These are phyloP conservation scores for Pygocentrus nattereri DNA, from an alignment of 2,797 vertebrate species.

Conservation along the genomic window DNA sequence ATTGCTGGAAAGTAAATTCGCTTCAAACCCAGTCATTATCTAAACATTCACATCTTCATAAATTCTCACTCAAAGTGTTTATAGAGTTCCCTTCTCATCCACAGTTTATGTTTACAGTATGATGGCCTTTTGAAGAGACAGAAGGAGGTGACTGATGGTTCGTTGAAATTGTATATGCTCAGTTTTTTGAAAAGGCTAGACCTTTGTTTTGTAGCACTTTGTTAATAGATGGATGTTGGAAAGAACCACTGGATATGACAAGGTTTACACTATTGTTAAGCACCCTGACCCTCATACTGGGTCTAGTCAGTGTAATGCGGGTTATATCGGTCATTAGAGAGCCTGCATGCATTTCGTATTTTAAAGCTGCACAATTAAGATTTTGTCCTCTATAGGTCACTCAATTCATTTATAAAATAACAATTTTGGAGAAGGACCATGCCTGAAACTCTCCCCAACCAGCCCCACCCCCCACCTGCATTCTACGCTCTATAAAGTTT, in stretches of 20 bases:
- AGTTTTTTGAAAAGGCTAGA: conserved; percentile 28
- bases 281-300: conserved; percentile 14
- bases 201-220: conserved; percentile 54
- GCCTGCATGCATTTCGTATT: neutral
- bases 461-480: too few relatives aligned
- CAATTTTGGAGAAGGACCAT: too few relatives aligned
- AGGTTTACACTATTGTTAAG: conserved; percentile 27
- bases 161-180: conserved; percentile 14
- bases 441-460: too few relatives aligned
- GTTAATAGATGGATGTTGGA: conserved; percentile 30
- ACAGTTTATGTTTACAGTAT: conserved; percentile 50
- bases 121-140: neutral
- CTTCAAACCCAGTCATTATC: neutral
- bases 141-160: neutral
- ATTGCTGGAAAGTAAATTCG: neutral
- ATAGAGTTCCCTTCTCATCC: conserved; percentile 7
- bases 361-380: conserved; percentile 21
- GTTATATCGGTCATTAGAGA: neutral
- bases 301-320: neutral
- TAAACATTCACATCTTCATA: neutral
- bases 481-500: too few relatives aligned
- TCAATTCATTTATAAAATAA: too few relatives aligned
- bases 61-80: neutral
- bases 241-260: neutral
- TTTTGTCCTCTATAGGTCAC: conserved; percentile 29